Conservation (phyloP, 2,797 vertebrate species). For the Lepus townsendii region DNA sequence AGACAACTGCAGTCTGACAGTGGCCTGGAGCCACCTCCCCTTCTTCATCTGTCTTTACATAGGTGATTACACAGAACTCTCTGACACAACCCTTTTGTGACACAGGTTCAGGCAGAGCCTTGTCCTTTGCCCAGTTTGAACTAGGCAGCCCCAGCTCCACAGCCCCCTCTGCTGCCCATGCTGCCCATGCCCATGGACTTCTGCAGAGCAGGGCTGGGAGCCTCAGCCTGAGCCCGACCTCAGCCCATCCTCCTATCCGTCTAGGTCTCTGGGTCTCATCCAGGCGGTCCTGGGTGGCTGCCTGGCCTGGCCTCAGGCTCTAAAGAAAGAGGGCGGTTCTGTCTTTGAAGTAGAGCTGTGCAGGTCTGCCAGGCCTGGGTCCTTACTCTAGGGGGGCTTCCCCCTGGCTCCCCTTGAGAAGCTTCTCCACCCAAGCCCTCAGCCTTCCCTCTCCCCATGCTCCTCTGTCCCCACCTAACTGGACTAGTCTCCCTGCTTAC, state of each 20-base stretch:
- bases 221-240: background rate
- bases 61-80: constrained; percentile 10
- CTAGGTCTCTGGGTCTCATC: constrained; percentile 19
- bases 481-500: background rate
- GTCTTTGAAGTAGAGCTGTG: background rate
- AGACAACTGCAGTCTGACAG: constrained; percentile 2
- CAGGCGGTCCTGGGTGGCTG: background rate
- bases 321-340: background rate
- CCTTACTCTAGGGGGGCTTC: background rate
- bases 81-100: background rate
- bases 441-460: background rate
- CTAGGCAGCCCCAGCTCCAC: background rate
- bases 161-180: constrained; percentile 62
- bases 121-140: constrained; percentile 1
- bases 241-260: background rate
- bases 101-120: background rate
- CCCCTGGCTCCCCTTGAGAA: background rate
- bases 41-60: background rate
- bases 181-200: background rate
- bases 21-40: background rate
- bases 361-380: background rate
- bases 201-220: background rate
- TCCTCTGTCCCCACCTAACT: background rate
- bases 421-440: background rate
- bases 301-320: constrained; percentile 8